A percentile compares a stretch with the other conserved stretches of the same genome.
These are phyloP conservation scores for Plemyria rubiginata DNA, from an alignment of 2,888 invertebrate genomes.

Conservation along the genomic window DNA sequence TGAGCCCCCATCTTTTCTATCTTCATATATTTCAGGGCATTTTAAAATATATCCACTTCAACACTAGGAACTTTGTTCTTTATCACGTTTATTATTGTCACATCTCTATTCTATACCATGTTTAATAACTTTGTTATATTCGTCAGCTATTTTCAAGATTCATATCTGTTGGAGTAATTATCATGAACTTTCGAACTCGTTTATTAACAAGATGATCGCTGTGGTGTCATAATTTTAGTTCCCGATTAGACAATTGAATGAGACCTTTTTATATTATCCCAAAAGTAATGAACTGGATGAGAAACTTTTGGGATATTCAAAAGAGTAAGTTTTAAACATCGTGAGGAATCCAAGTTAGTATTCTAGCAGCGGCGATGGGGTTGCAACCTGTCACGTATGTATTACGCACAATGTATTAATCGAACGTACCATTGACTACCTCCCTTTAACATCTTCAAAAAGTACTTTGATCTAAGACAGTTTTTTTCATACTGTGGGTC, in stretches of 20 bases:
- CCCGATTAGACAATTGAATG: not conserved
- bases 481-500: too few relatives aligned
- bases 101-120: slow-evolving; percentile 55
- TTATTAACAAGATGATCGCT: slow-evolving; percentile 16
- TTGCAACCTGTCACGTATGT: too few relatives aligned
- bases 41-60: slow-evolving; percentile 48
- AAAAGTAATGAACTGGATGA: too few relatives aligned
- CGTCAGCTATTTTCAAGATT: slow-evolving; percentile 49
- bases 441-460: too few relatives aligned
- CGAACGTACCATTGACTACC: too few relatives aligned
- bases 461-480: too few relatives aligned
- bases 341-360: too few relatives aligned
- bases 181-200: slow-evolving; percentile 26
- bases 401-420: too few relatives aligned
- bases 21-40: slow-evolving; percentile 71
- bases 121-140: slow-evolving; percentile 39
- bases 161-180: slow-evolving; percentile 40
- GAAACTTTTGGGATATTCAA: too few relatives aligned
- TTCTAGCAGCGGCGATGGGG: too few relatives aligned
- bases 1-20: slow-evolving; percentile 89
- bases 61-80: slow-evolving; percentile 56
- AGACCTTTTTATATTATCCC: too few relatives aligned
- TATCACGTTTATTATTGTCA: slow-evolving; percentile 53
- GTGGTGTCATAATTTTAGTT: slow-evolving; percentile 58
- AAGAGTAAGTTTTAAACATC: too few relatives aligned